Evolutionary conservation across 2,888 invertebrate species (phyloP), one percentile per base, ranked within the genome.

Genomic region (Ornithoptera alexandrae): DNA sequence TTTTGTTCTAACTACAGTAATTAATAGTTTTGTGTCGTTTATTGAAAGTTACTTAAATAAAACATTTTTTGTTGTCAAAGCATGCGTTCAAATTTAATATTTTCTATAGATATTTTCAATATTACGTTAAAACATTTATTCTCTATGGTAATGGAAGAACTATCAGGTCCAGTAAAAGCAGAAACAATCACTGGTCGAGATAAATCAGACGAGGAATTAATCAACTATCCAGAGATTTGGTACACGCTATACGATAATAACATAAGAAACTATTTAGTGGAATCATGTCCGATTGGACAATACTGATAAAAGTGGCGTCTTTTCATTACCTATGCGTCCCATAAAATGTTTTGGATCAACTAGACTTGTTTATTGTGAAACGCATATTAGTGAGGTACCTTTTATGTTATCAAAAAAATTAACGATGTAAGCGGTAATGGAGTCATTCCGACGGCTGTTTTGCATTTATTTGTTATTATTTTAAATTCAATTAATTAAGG

Each of bases 401-500:
- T 70, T 64, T 70, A 70, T 70, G 62, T 70, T 70, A 70, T 70
- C 70, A 62, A 24, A 53, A 58, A 62, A 67, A 64, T 67, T 70
- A 67, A 67, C 67, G 64, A 70, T 30, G 62, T 50, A 39, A 56
- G 62, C 62, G 36, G 64, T 64, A 64, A 70, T 67, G 67, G 67
- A 70, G 64, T 67, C 67, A 61, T 70, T 64, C 60, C 30, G 60
- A 56, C 15, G 46, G 56, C 64, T 70, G 70, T 64, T 67, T 67
- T 60, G 60, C 64, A 70, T 67, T 70, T 70, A 67, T 70, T 70
- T 67, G 67, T 70, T 67, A 67, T 66, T 58, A 69, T 69, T 69
- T 69, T 62, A 66, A 66, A 70, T 70, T 67, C 67, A 70, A 67
- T 70, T 67, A 67, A 70, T 70, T 70, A 70, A 64, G 46, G 50